Base-by-base conservation (phyloP, 30 jellyfish, hydroid and myxozoan genomes). In the Turritopsis dohrnii region DNA sequence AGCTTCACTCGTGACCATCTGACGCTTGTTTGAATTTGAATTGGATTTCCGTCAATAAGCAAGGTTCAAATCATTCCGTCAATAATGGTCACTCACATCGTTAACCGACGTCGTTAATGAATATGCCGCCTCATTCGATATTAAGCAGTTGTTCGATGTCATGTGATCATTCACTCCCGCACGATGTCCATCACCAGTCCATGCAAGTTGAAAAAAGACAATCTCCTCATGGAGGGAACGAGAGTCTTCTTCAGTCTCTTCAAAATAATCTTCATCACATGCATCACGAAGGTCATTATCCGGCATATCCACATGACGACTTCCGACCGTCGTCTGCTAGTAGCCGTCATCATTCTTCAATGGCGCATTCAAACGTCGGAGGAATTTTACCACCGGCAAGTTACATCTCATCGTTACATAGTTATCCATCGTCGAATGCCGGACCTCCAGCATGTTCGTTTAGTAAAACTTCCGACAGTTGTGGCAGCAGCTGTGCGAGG, bases 401-500 rank as follows among this genome's bases (percentile, higher is more conserved):
- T 27, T 69, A 69, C 22, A 69, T 69, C 16, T 69, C 77, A 69
- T 69, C 77, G 30, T 27, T 69, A 0, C 77, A 69, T n/a, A 69
- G 77, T 71, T 82, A 82, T 52, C 89, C 89, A 28, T 71, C 89
- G 17, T 82, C 89, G 17, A 29, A 65, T 66, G 29, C 75, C 52
- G 75, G 89, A 18, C 89, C 89, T 20, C 89, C 89, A 16, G 83
- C 83, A 18, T 82, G 86, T 24, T 54, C 83, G 18, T 66, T 82
- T 21, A 26, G 53, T 24, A 69, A 87, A 22, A 86, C 24, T 31
- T 79, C 87, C 21, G 54, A 75, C 41, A 53, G 54, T 65, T 65
- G 77, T 69, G 30, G 31, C 28, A 69, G 77, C 19, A n/a, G 31
- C 30, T 21, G 77, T 69, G 77, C 77, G 77, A 69, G 22, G n/a